Conservation (phyloP, 2,113 vertebrate species). For the Ranitomeya imitator region DNA sequence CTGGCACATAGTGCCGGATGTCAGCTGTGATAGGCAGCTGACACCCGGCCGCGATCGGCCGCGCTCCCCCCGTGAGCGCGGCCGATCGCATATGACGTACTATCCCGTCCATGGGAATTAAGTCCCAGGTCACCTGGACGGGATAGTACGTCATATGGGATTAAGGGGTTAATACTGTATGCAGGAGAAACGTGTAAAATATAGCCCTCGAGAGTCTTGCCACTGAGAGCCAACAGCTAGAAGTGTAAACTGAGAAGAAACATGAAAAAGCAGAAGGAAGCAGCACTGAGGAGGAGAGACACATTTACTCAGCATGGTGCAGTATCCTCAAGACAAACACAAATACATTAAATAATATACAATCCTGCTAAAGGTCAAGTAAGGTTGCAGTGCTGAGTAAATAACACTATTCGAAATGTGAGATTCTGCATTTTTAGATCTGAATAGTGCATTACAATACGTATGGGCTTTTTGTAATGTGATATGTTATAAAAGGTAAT, state of each 20-base stretch:
- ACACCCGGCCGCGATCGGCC: too few relatives aligned
- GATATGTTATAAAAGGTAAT: background rate
- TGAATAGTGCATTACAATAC: background rate
- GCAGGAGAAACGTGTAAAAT: constrained; percentile 39
- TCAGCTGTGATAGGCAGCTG: too few relatives aligned
- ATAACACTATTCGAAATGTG: constrained; percentile 11
- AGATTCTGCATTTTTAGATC: constrained; percentile 8
- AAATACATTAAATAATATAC: constrained; percentile 47
- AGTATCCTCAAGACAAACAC: constrained; percentile 33
- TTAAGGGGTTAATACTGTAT: constrained; percentile 29
- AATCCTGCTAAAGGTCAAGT: constrained; percentile 14
- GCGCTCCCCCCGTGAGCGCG: too few relatives aligned
- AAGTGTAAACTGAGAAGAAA: constrained; percentile 40
- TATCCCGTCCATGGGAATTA: too few relatives aligned
- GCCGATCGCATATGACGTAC: too few relatives aligned
- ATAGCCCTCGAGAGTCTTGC: constrained; percentile 32
- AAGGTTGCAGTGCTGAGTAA: constrained; percentile 28
- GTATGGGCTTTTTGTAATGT: background rate
- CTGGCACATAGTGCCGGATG: too few relatives aligned
- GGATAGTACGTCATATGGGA: too few relatives aligned
- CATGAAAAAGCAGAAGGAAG: constrained; percentile 23
- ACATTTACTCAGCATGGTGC: constrained; percentile 37
- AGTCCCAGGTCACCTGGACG: too few relatives aligned
- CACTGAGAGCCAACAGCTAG: constrained; percentile 41
- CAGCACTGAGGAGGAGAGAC: constrained; percentile 30